These are phyloP conservation scores for Drosophila testacea DNA, from an alignment of 2,888 invertebrate genomes.

Conservation along the genomic window DNA sequence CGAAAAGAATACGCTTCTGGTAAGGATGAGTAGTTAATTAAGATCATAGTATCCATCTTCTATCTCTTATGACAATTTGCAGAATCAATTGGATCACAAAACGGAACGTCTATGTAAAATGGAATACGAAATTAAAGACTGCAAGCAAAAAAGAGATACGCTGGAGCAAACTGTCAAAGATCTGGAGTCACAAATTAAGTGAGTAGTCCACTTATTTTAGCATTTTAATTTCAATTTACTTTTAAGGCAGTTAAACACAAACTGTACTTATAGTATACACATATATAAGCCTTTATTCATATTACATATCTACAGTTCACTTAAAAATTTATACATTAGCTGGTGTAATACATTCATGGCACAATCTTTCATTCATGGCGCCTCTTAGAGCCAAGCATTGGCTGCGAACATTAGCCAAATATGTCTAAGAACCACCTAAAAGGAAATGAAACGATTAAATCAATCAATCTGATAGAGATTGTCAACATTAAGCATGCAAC, in stretches of 20 bases:
- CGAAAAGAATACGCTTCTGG: slow-evolving; percentile 89
- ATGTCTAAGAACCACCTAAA: slow-evolving; percentile 84
- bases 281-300: slow-evolving; percentile 43
- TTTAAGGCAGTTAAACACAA: too few species aligned
- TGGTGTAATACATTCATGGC: slow-evolving; percentile 76
- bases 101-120: slow-evolving; percentile 89
- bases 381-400: slow-evolving; percentile 32
- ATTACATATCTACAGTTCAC: slow-evolving; percentile 59
- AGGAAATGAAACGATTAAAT: slow-evolving; percentile 69
- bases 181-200: slow-evolving; percentile 87
- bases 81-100: slow-evolving; percentile 89
- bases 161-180: slow-evolving; percentile 87
- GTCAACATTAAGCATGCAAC: slow-evolving; percentile 23
- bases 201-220: slow-evolving; percentile 14
- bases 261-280: not conserved
- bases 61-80: not conserved
- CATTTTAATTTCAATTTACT: not conserved
- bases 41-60: not conserved
- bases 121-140: slow-evolving; percentile 88
- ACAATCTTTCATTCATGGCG: slow-evolving; percentile 62
- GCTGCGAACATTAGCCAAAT: slow-evolving; percentile 75
- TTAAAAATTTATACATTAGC: slow-evolving; percentile 50
- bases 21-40: slow-evolving; percentile 65
- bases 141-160: slow-evolving; percentile 86
- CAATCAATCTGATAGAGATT: slow-evolving; percentile 27